Evolutionary conservation across 2,797 vertebrate genomes (phyloP).

Genomic region (Rhinichthys osculus): DNA sequence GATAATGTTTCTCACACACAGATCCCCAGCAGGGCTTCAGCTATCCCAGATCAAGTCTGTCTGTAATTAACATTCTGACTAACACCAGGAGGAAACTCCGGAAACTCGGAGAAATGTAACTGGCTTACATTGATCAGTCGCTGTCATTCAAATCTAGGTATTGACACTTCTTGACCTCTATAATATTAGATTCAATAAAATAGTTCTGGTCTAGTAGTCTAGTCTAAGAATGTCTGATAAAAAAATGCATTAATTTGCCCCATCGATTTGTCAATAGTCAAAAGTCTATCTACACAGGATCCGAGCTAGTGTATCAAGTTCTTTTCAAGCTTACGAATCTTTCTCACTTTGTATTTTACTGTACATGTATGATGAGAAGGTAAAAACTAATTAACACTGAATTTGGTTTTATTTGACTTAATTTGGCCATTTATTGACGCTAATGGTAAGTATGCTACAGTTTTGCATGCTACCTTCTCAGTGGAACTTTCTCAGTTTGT

Average conservation of each 20-base stretch:
- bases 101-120: conserved; percentile 7
- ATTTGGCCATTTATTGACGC: neutral
- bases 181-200: neutral
- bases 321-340: neutral
- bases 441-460: neutral
- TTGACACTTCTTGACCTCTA: neutral
- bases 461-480: neutral
- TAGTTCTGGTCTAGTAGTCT: neutral
- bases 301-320: neutral
- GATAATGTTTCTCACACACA: conserved; percentile 45
- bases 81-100: conserved; percentile 1
- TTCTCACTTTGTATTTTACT: neutral
- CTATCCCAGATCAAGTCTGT: conserved; percentile 32
- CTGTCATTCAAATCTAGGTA: neutral
- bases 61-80: conserved; percentile 46
- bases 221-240: neutral
- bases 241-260: neutral
- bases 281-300: neutral
- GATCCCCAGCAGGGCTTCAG: conserved; percentile 28
- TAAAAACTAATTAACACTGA: neutral
- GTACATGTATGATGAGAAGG: neutral
- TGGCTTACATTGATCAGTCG: neutral
- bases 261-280: neutral
- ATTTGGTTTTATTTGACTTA: neutral
- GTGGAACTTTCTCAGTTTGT: neutral